phyloP scores from a whole-genome alignment of 2,113 vertebrate genomes.

The Chaetodon auriga region DNA sequence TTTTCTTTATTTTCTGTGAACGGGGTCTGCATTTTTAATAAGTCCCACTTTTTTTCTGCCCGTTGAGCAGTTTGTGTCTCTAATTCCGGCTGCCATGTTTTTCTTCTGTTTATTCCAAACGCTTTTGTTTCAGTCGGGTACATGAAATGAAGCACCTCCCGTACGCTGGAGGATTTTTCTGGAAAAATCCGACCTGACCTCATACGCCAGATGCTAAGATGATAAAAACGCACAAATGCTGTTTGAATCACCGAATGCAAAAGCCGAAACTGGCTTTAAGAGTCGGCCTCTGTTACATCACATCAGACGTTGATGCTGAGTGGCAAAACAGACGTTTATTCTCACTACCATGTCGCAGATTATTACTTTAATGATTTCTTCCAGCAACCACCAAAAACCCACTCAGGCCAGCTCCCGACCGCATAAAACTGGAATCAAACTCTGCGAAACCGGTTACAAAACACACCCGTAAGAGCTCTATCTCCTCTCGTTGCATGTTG shows the following conservation, averaged over 20 bases:
- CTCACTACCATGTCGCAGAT: conserved; percentile 30
- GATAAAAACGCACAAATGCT: not conserved
- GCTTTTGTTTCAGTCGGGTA: conserved; percentile 15
- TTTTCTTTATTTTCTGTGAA: conserved; percentile 12
- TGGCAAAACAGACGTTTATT: conserved; percentile 47
- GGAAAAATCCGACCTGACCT: conserved; percentile 1
- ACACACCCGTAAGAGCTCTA: not conserved
- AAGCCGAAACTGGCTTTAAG: conserved; percentile 22
- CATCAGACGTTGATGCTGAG: conserved; percentile 25
- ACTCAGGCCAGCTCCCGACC: not conserved
- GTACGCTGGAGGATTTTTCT: conserved; percentile 1
- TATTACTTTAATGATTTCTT: conserved; percentile 35
- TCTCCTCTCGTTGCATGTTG: conserved; percentile 12
- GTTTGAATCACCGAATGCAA: not conserved
- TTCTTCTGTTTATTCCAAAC: conserved; percentile 33
- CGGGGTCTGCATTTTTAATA: conserved; percentile 13
- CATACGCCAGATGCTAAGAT: conserved; percentile 6
- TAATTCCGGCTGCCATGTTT: not conserved
- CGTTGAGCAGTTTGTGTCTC: conserved; percentile 5
- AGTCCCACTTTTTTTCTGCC: not conserved
- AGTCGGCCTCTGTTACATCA: conserved; percentile 15
- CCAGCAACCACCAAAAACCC: conserved; percentile 24
- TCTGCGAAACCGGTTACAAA: conserved; percentile 29
- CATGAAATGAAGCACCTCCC: conserved; percentile 3
- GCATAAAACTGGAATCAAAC: conserved; percentile 7